These are phyloP conservation scores for Trachelus stipa DNA, from an alignment of 2,888 invertebrate genomes.

Conservation along the genomic window DNA sequence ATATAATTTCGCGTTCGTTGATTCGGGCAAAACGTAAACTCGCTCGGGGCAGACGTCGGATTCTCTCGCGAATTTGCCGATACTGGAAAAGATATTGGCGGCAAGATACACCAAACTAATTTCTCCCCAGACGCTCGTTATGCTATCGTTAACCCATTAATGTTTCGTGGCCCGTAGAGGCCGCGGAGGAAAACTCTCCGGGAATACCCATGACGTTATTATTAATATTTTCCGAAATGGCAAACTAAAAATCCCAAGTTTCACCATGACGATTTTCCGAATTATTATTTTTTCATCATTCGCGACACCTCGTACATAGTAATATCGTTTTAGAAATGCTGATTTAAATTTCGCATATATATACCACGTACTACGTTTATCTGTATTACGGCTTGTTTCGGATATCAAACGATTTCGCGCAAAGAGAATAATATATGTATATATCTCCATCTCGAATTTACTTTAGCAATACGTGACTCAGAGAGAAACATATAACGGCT, in stretches of 20 bases:
- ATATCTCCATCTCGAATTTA: not conserved
- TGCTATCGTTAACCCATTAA: constrained; percentile 39
- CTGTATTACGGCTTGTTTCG: not conserved
- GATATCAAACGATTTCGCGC: not conserved
- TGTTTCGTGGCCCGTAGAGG: constrained; percentile 29
- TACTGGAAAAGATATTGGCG: constrained; percentile 1
- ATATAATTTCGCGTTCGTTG: no score
- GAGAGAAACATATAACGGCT: not conserved
- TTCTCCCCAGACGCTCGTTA: constrained; percentile 36
- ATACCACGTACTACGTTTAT: not conserved
- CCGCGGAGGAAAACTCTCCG: not conserved
- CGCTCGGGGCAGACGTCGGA: no score
- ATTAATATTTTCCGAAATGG: constrained; percentile 41
- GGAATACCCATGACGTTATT: constrained; percentile 17
- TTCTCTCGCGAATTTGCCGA: no score
- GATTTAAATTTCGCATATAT: not conserved
- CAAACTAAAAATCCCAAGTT: constrained; percentile 31
- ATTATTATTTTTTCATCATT: no score
- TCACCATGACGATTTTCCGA: no score
- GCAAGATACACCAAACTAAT: constrained; percentile 28
- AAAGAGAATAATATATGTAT: not conserved
- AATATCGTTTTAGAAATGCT: not conserved
- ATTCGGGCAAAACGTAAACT: no score
- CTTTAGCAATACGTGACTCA: not conserved
- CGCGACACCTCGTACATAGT: not conserved